Conservation (phyloP, 1,140 invertebrate genomes). For the Drosophila quadrilineata region DNA sequence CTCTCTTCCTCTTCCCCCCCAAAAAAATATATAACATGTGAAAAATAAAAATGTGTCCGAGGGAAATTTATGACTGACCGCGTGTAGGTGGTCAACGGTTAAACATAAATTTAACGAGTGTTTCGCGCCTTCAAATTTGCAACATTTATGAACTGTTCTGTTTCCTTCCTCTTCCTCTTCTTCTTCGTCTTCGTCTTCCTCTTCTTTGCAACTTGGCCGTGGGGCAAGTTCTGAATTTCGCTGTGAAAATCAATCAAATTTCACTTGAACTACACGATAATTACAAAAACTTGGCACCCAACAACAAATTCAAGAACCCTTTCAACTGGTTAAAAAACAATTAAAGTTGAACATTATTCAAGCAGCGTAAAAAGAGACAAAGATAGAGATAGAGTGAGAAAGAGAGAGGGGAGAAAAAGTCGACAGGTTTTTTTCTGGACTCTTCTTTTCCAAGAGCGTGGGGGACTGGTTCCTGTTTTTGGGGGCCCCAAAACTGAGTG, state of each 20-base stretch:
- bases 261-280: conserved; percentile 54
- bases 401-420: conserved; percentile 1
- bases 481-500: no score
- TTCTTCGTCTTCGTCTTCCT: no score
- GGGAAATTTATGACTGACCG: conserved; percentile 29
- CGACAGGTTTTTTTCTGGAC: conserved; percentile 49
- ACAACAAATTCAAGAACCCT: conserved; percentile 1
- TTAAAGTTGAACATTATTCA: conserved; percentile 76
- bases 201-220: conserved; percentile 5
- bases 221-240: neutral
- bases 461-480: conserved; percentile 29
- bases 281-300: conserved; percentile 35
- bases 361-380: no score
- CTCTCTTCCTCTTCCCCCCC: neutral
- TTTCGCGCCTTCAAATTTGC: conserved; percentile 23
- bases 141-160: conserved; percentile 18
- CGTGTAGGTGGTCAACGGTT: conserved; percentile 41
- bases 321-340: conserved; percentile 70
- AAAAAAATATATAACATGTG: no score
- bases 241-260: conserved; percentile 71
- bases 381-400: no score
- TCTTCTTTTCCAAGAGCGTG: neutral
- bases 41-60: no score
- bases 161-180: no score
- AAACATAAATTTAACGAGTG: conserved; percentile 38